phyloP scores from a whole-genome alignment of 2,888 invertebrate genomes.

The Drosophila paucipuncta region DNA sequence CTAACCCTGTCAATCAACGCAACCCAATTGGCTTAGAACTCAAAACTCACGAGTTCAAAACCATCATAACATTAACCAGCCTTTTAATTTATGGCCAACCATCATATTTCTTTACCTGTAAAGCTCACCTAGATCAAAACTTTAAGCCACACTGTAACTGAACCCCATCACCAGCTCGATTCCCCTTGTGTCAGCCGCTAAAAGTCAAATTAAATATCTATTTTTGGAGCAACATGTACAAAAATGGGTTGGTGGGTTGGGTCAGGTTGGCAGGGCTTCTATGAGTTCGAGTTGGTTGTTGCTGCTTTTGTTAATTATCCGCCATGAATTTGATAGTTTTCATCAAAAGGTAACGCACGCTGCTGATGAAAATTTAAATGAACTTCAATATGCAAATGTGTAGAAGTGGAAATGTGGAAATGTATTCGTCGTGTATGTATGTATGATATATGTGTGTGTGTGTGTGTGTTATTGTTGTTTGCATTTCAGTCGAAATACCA shows the following conservation, averaged over 20 bases:
- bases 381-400: constrained; percentile 76
- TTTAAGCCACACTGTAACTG: constrained; percentile 50
- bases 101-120: constrained; percentile 46
- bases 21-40: constrained; percentile 11
- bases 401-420: constrained; percentile 49
- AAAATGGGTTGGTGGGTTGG: constrained; percentile 37
- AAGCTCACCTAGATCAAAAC: constrained; percentile 41
- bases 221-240: constrained; percentile 63
- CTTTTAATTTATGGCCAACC: constrained; percentile 54
- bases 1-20: constrained; percentile 29
- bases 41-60: constrained; percentile 4
- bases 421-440: constrained; percentile 8
- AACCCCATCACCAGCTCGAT: constrained; percentile 21
- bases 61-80: constrained; percentile 42
- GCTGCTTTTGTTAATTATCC: constrained; percentile 67
- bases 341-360: constrained; percentile 58
- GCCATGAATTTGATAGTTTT: constrained; percentile 77
- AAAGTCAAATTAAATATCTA: constrained; percentile 78
- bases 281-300: neutral
- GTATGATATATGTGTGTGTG: neutral
- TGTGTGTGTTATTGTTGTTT: constrained; percentile 36
- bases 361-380: constrained; percentile 64
- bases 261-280: neutral
- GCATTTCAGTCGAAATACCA: constrained; percentile 53
- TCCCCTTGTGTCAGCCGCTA: constrained; percentile 40